Evolutionary conservation across 2,888 invertebrate genomes (phyloP), one percentile per base, ranked within the genome.

Genomic region (Lamellibrachia columna): DNA sequence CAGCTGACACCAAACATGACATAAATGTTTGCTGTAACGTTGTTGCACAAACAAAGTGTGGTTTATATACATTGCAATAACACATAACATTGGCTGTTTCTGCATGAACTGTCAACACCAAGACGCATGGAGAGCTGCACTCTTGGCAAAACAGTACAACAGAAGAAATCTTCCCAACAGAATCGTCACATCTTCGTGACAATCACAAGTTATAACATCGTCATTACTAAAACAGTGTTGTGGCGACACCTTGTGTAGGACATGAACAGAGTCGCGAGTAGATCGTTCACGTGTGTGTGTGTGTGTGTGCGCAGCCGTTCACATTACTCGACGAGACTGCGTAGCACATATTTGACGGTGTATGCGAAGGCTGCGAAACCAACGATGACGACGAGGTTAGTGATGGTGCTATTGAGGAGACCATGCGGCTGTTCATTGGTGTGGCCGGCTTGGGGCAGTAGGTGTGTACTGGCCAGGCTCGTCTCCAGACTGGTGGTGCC

Each of bases 321-420:
- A n/a, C 22, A 15, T 75, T n/a, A 75, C 75, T 96, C 96, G 52
- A 96, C 95, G 52, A 96, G 94, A 93, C 95, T 96, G 92, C 94
- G 94, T 58, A 96, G 94, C 94, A 99, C 98, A 97, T 98, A 98
- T 97, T 98, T 98, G 93, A 99, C 99, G 96, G 98, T 98, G 96
- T 98, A 98, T 92, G 98, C 98, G 96, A 99, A 99, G 94, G 98
- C 98, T 94, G 98, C 98, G 97, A 99, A 98, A 94, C 98, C 98
- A 94, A 98, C 97, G 93, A 99, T 97, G 95, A 99, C 98, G 96
- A 98, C 97, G 95, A 98, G 97, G 97, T 99, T 99, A 94, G 98
- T 98, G 95, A 99, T 97, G 94, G 98, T 98, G 95, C 98, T 95
- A 6, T 95, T 95, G 52, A 96, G 94, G 92, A 96, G 94, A 90